Conservation (phyloP, 1,140 invertebrate genomes). For the Hormaphis cornu region DNA sequence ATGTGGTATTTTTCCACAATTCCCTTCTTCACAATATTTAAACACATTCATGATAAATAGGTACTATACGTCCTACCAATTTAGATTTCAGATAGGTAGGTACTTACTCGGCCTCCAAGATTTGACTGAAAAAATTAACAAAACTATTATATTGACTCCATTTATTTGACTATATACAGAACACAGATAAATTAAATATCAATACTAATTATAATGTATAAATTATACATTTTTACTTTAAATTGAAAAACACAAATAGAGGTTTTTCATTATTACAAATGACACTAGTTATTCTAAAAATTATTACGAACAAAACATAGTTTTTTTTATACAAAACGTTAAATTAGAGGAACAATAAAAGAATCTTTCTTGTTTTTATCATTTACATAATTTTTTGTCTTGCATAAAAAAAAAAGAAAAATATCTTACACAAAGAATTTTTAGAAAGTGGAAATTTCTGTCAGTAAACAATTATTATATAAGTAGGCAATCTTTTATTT, state of each 20-base stretch:
- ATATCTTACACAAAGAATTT: background rate
- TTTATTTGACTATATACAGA: background rate
- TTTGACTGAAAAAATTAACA: background rate
- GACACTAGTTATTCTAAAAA: too few relatives aligned
- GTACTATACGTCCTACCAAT: background rate
- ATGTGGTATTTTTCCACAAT: background rate
- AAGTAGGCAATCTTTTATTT: background rate
- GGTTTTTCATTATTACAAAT: too few relatives aligned
- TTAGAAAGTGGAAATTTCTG: background rate
- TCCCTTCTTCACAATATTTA: too few relatives aligned
- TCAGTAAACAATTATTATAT: background rate
- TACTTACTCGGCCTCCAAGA: constrained; percentile 25
- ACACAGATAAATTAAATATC: too few relatives aligned
- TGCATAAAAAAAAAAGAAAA: background rate
- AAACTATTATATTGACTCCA: background rate
- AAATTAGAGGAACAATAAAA: background rate
- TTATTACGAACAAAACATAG: too few relatives aligned
- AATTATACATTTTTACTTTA: too few relatives aligned
- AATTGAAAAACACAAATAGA: too few relatives aligned
- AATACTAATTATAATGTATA: too few relatives aligned
- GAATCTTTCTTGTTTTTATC: background rate
- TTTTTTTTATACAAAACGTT: background rate
- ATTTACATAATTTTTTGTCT: background rate
- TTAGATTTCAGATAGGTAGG: background rate
- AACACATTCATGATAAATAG: background rate